phyloP scores from a whole-genome alignment of 1,140 invertebrate genomes.

The Panagrolaimus sp. region DNA sequence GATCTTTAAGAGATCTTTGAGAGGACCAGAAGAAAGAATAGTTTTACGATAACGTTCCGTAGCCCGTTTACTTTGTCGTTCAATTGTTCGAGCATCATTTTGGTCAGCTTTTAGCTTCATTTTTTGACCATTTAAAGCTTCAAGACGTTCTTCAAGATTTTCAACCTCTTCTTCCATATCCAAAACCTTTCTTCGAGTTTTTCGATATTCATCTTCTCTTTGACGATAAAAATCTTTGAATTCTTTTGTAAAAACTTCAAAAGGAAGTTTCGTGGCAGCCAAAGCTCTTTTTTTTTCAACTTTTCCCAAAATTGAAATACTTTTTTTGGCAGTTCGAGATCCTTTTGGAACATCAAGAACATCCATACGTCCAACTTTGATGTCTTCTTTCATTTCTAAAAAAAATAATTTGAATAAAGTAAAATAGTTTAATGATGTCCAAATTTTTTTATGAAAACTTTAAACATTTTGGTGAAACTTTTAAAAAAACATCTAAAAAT shows the following conservation, averaged over 20 bases:
- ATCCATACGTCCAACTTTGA: background rate
- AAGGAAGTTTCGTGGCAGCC: slow-evolving; percentile 18
- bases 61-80: background rate
- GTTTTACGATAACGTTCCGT: background rate
- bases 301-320: too few species aligned
- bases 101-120: slow-evolving; percentile 13
- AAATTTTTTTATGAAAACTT: background rate
- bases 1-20: background rate
- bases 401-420: slow-evolving; percentile 20
- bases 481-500: too few species aligned
- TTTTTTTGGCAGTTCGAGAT: too few species aligned
- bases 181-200: background rate
- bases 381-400: slow-evolving; percentile 20
- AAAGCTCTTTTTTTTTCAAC: too few species aligned
- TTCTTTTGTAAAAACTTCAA: slow-evolving; percentile 21
- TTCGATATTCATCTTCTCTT: slow-evolving; percentile 11
- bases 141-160: slow-evolving; percentile 14
- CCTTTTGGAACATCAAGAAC: background rate
- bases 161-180: slow-evolving; percentile 14
- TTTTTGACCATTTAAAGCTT: background rate
- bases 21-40: too few species aligned
- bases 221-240: slow-evolving; percentile 15
- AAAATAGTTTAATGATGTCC: slow-evolving; percentile 12
- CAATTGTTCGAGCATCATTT: slow-evolving; percentile 1
- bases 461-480: slow-evolving; percentile 5